phyloP scores from a whole-genome alignment of 2,888 invertebrate genomes.

The Chymomyza fuscimana region DNA sequence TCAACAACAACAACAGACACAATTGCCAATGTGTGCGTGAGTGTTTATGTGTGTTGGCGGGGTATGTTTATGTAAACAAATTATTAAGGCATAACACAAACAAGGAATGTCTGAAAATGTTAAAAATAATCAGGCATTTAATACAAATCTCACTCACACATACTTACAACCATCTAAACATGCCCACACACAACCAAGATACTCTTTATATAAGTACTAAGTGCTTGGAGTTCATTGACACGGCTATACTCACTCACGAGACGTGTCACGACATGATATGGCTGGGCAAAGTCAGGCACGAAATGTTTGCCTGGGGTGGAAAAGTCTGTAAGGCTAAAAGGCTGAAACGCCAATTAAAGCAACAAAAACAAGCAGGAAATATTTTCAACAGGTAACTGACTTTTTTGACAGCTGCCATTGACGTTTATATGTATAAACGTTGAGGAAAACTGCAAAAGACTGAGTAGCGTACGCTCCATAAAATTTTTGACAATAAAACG shows the following conservation, averaged over 20 bases:
- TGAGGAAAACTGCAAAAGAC: too few species aligned
- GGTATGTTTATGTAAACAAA: constrained; percentile 63
- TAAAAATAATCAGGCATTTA: constrained; percentile 63
- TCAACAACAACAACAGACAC: constrained; percentile 3
- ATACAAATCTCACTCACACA: constrained; percentile 35
- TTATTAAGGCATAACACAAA: constrained; percentile 61
- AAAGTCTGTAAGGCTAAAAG: constrained; percentile 25
- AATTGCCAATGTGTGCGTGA: background rate
- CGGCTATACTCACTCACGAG: constrained; percentile 37
- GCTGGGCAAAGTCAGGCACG: constrained; percentile 30
- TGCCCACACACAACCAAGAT: background rate
- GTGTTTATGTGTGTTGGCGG: constrained; percentile 18
- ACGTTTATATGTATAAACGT: constrained; percentile 8
- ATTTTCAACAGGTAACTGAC: constrained; percentile 67
- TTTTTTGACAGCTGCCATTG: constrained; percentile 42
- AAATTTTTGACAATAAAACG: background rate
- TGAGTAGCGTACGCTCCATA: too few species aligned
- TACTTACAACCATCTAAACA: background rate
- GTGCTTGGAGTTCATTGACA: constrained; percentile 61
- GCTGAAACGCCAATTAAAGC: constrained; percentile 64
- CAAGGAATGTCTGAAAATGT: constrained; percentile 42
- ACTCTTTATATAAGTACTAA: background rate
- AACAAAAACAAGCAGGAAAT: constrained; percentile 39
- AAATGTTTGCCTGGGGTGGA: background rate
- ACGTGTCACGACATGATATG: constrained; percentile 33